phyloP scores from a whole-genome alignment of 2,888 invertebrate genomes.

The Sinelater perroti region DNA sequence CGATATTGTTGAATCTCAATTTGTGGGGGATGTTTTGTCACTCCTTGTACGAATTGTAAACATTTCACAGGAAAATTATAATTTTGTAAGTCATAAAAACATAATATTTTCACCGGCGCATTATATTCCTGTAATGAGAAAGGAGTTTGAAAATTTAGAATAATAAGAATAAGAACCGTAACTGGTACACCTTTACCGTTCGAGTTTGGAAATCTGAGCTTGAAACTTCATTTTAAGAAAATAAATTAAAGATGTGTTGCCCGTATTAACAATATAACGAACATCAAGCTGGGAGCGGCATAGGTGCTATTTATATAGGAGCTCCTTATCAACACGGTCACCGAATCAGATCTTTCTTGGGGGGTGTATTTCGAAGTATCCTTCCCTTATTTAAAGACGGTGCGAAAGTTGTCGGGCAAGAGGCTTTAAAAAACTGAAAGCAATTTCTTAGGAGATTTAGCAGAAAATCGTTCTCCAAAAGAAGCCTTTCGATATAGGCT shows the following conservation, averaged over 20 bases:
- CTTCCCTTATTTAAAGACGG: conserved; percentile 19
- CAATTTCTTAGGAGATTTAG: conserved; percentile 16
- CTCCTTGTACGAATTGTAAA: conserved; percentile 45
- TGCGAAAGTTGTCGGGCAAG: conserved; percentile 10
- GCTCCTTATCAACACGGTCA: conserved; percentile 13
- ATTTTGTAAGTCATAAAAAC: background rate
- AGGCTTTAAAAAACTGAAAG: conserved; percentile 5
- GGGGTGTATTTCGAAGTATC: conserved; percentile 19
- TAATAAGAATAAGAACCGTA: conserved; percentile 1
- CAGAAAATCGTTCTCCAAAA: conserved; percentile 1
- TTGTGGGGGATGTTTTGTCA: conserved; percentile 44
- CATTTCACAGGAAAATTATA: conserved; percentile 24
- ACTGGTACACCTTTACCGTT: too few species aligned
- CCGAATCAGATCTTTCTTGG: conserved; percentile 7
- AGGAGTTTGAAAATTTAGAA: conserved; percentile 15
- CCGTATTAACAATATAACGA: conserved; percentile 21
- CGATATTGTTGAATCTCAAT: background rate
- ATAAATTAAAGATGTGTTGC: conserved; percentile 8
- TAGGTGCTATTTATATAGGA: conserved; percentile 18
- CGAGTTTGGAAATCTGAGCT: conserved; percentile 17
- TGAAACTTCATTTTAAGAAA: conserved; percentile 16
- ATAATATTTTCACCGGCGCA: conserved; percentile 6
- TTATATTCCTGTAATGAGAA: conserved; percentile 13
- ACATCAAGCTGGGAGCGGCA: conserved; percentile 11
- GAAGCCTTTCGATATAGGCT: conserved; percentile 9